Base-by-base conservation (phyloP, 2,797 vertebrate species). In the Gallinago solitaria region DNA sequence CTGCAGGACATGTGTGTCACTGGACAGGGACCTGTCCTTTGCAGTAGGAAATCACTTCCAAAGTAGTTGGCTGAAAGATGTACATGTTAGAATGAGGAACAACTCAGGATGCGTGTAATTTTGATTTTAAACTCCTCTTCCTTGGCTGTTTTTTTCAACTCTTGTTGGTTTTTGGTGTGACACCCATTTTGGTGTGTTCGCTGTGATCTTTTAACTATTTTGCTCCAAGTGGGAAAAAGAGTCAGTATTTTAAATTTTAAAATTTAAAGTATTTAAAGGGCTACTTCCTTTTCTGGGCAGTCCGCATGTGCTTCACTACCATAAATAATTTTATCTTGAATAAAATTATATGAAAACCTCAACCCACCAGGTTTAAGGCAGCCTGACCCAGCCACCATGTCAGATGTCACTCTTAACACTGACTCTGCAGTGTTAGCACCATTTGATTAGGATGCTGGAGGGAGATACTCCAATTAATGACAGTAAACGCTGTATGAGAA, bases 51-150 rank as follows among this genome's bases (percentile, higher is more conserved):
- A 27, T 9, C 9, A 3, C 37, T 70, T 76, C 64, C 8, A 2
- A 57, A 79, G 17, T 12, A 56, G 25, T 30, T 51, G 12, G 17
- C 67, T 50, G 16, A 82, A 79, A 50, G 43, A 39, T 11, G 11
- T 13, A 20, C 28, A 45, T 2, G 0, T 23, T 65, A 48, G 27
- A 16, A 53, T 6, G 4, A 50, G 7, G 25, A 5, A 4, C 6
- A 27, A 35, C 27, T 71, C 32, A 17, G 13, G 12, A 43, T 32
- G 7, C 2, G 1, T 2, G 5, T 19, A 60, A 27, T 59, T 81
- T 67, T 70, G 23, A 53, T 39, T 41, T 56, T 32, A 41, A 90
- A 43, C 17, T 51, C 30, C 24, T 61, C 11, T 81, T 61, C 47
- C 48, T 85, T 35, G 12, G 23, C 45, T 61, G 5, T 7, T 83